Evolutionary conservation across 2,113 vertebrate genomes (phyloP), one percentile per base, ranked within the genome.

Genomic region (Sprattus sprattus): DNA sequence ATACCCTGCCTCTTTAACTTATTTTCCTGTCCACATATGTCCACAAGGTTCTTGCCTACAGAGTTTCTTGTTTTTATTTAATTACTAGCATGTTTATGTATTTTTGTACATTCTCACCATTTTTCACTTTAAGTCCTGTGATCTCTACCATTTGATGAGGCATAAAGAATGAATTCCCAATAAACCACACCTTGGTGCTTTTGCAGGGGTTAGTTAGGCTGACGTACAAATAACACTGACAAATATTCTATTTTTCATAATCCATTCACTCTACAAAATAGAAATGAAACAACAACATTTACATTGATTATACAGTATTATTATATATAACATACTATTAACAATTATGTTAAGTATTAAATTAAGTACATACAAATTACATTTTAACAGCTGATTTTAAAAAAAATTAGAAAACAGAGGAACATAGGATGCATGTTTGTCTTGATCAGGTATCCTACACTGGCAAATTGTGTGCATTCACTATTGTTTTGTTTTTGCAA

Each of bases 1-100:
- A 80, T 83, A 44, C 87, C 86, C 84, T 88, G 80, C 83, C 90
- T 89, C 91, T 93, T 94, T 92, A 89, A 91, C 92, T 94, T 92
- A 83, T 86, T 54, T 83, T 83, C 88, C 87, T 87, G 64, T 85
- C 28, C n/a, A 45, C 45, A 82, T 67, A 60, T 60, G 50, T 25
- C 52, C 39, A 39, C 39, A 39, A 45, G 71, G 20, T 45, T 32
- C 82, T 82, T 81, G 86, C 84, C 45, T 47, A 82, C 13, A 28
- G 57, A 82, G n/a, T 60, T 52, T 54, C 64, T 84, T 83, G 67
- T 80, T n/a, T 81, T 87, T 81, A 54, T 80, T 22, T 28, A 39
- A 84, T 50, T 50, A 64, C 13, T 54, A 54, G 16, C 52, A 54
- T 54, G 52, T 18, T 54, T 54, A 18, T 3, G 52, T 54, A 54